phyloP scores from a whole-genome alignment of 2,888 invertebrate genomes.

The Tenthredo amoena region DNA sequence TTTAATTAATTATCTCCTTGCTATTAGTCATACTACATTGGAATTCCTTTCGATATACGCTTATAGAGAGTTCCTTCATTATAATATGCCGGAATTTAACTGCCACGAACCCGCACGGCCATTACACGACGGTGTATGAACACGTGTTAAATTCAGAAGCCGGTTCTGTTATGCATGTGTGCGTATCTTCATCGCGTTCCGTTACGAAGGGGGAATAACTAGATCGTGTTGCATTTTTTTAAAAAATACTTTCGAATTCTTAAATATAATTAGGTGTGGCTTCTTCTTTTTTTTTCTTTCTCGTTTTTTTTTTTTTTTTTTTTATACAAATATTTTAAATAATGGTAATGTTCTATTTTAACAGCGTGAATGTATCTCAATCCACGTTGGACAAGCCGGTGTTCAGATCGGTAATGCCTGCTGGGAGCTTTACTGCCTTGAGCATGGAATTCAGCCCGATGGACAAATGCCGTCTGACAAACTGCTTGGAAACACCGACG shows the following conservation, averaged over 20 bases:
- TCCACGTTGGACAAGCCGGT: constrained; percentile 91
- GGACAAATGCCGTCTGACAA: constrained; percentile 97
- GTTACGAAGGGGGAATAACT: neutral
- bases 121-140: neutral
- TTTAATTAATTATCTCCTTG: neutral
- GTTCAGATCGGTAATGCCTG: constrained; percentile 95
- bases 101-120: neutral
- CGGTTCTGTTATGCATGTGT: neutral
- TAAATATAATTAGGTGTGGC: neutral
- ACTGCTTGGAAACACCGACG: constrained; percentile 94
- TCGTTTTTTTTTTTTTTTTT: neutral
- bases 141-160: neutral
- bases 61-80: neutral
- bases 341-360: constrained; percentile 64
- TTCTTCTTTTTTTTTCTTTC: too few relatives aligned
- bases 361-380: constrained; percentile 89
- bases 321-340: neutral
- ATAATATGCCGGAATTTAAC: neutral
- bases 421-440: constrained; percentile 93
- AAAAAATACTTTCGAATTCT: neutral
- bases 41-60: neutral
- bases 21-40: neutral
- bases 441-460: constrained; percentile 95
- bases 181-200: neutral
- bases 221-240: too few relatives aligned